phyloP scores from a whole-genome alignment of 2,797 vertebrate genomes.

The Echiichthys vipera region DNA sequence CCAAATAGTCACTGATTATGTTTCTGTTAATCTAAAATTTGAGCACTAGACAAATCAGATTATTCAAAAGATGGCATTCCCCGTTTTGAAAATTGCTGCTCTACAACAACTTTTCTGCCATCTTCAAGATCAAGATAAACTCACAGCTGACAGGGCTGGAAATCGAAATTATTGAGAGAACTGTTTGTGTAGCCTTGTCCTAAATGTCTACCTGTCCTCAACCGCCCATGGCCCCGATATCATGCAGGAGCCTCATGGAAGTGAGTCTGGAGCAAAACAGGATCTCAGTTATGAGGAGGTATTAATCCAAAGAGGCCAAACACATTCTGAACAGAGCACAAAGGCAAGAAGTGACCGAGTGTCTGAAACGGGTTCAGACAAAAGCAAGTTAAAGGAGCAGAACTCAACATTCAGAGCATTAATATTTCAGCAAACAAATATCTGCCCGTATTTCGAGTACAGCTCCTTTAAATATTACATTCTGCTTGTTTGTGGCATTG shows the following conservation, averaged over 20 bases:
- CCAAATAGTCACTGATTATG: not conserved
- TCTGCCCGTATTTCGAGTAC: too few relatives aligned
- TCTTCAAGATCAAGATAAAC: not conserved
- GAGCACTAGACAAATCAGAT: not conserved
- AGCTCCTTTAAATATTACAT: slow-evolving; percentile 64
- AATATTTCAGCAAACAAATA: too few relatives aligned
- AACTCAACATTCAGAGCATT: too few relatives aligned
- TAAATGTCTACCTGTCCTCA: not conserved
- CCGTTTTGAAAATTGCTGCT: not conserved
- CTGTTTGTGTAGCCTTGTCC: not conserved
- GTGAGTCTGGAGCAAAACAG: slow-evolving; percentile 19
- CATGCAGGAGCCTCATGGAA: not conserved
- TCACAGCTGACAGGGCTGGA: not conserved
- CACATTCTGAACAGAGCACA: slow-evolving; percentile 50
- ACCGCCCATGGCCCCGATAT: not conserved
- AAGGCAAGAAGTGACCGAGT: slow-evolving; percentile 59
- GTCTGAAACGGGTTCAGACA: slow-evolving; percentile 35
- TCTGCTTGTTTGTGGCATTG: slow-evolving; percentile 43
- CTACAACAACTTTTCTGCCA: not conserved
- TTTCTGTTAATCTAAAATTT: not conserved
- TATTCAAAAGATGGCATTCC: not conserved
- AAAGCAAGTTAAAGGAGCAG: slow-evolving; percentile 24
- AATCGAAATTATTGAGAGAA: not conserved
- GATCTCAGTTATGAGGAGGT: not conserved
- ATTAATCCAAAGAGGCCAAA: slow-evolving; percentile 39